Percentiles rank a stretch among this genome's conserved stretches.
Conservation (phyloP, 2,888 invertebrate species). For the Invenusta paracnida region DNA sequence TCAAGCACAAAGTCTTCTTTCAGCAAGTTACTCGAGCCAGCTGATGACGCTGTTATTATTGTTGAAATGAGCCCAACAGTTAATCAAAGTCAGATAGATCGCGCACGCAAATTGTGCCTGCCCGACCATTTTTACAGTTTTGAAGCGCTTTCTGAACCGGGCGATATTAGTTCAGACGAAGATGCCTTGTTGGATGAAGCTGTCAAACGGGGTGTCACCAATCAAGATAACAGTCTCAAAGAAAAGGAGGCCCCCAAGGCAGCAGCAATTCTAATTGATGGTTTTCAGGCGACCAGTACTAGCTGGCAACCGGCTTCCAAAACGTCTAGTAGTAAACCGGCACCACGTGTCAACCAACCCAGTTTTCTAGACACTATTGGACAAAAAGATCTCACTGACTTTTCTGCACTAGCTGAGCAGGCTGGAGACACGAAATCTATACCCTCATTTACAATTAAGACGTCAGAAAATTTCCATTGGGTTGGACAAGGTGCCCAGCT, state of each 20-base stretch:
- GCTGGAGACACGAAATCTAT: constrained; percentile 25
- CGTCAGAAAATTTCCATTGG: constrained; percentile 20
- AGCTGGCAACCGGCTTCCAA: background rate
- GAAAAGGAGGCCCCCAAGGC: background rate
- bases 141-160: constrained; percentile 47
- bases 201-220: background rate
- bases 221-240: background rate
- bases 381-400: constrained; percentile 41
- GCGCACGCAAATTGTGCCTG: constrained; percentile 52
- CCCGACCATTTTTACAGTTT: constrained; percentile 58
- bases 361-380: background rate
- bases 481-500: constrained; percentile 47
- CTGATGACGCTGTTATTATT: constrained; percentile 61
- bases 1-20: background rate
- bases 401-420: background rate
- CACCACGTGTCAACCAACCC: background rate
- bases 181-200: constrained; percentile 34
- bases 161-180: constrained; percentile 30
- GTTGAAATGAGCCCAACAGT: constrained; percentile 42
- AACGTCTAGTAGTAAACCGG: background rate
- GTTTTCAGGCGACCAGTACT: too few relatives aligned
- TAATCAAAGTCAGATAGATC: constrained; percentile 50
- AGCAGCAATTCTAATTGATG: too few relatives aligned
- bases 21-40: background rate
- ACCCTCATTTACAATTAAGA: background rate